A percentile compares a stretch with the other conserved stretches of the same genome.
phyloP scores from a whole-genome alignment of 1,140 invertebrate species.

The Ridgeia piscesae region DNA sequence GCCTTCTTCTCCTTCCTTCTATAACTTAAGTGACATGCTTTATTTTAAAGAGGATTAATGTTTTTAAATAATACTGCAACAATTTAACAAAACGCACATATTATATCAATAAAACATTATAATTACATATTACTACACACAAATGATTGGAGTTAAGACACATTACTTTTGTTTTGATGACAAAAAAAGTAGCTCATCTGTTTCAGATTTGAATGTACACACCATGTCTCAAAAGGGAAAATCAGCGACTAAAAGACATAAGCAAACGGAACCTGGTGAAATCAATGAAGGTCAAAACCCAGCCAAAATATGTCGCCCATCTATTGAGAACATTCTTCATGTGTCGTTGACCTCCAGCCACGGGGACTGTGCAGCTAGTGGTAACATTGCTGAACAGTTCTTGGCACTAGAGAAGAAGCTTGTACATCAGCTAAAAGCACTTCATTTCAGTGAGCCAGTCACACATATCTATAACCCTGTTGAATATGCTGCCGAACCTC shows the following conservation, averaged over 20 bases:
- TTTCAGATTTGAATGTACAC: not conserved
- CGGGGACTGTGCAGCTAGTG: not conserved
- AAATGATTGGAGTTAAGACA: too few species aligned
- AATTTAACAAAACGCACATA: too few species aligned
- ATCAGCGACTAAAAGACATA: not conserved
- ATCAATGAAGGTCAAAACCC: not conserved
- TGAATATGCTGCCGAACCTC: slow-evolving; percentile 76
- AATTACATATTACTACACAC: too few species aligned
- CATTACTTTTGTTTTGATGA: not conserved
- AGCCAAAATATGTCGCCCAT: not conserved
- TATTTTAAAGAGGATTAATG: too few species aligned
- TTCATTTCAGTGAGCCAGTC: slow-evolving; percentile 53
- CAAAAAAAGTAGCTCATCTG: not conserved
- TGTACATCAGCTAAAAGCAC: not conserved
- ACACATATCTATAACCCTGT: slow-evolving; percentile 80
- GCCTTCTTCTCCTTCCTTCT: too few species aligned
- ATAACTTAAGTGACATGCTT: too few species aligned
- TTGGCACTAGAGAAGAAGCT: not conserved
- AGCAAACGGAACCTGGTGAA: not conserved
- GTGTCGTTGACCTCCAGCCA: not conserved
- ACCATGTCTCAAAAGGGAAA: not conserved
- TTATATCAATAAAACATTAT: too few species aligned
- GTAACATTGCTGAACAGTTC: not conserved
- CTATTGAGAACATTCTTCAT: not conserved
- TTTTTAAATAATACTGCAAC: too few species aligned